Evolutionary conservation across 1,140 invertebrate species (phyloP), one percentile per base, ranked within the genome.

Genomic region (Hyphantria cunea): DNA sequence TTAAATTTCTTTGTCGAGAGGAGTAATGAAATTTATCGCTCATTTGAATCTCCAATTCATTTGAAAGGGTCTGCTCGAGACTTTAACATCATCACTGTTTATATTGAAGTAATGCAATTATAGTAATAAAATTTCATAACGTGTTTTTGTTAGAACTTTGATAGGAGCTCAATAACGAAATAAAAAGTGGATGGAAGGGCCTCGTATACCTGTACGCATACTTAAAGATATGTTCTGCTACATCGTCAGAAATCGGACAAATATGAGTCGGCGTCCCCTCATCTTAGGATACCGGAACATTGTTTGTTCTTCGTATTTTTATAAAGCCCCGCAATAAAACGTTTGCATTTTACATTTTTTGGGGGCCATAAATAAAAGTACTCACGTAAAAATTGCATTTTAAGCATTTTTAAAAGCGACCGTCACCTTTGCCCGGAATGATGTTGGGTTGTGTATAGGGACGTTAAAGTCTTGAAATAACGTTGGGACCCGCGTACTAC

Each of bases 11-110:
- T 87, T 89, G 86, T 87, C 65, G 58, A 76, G 70, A 72, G 65
- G 62, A 78, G 74, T 89, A 89, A 89, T 89, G 81, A 88, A 88
- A 85, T 87, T 89, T 89, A 89, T 89, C 86, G 79, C 72, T 81
- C 74, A 84, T 87, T 84, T 78, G 75, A 84, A 89, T 89, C 84
- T 87, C 68, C 73, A 72, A 75, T 82, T 78, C 60, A 76, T 80
- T 84, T 79, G 60, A 81, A 82, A 80, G 86, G 82, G 83, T 76
- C 78, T 76, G 32, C 44, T 60, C 32, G 42, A 33, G 58, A 68
- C 60, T 66, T 66, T 74, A 72, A 76, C 76, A 72, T 70, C 62
- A 58, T 68, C 68, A 80, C 58, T 80, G 74, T 79, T 81, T 81
- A 78, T 70, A 71, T 74, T 77, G 37, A 53, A 25, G n/a, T 66